A percentile compares a stretch with the other conserved stretches of the same genome.
Evolutionary conservation across 2,113 vertebrate genomes (phyloP).

Genomic region (Anoura caudifer): DNA sequence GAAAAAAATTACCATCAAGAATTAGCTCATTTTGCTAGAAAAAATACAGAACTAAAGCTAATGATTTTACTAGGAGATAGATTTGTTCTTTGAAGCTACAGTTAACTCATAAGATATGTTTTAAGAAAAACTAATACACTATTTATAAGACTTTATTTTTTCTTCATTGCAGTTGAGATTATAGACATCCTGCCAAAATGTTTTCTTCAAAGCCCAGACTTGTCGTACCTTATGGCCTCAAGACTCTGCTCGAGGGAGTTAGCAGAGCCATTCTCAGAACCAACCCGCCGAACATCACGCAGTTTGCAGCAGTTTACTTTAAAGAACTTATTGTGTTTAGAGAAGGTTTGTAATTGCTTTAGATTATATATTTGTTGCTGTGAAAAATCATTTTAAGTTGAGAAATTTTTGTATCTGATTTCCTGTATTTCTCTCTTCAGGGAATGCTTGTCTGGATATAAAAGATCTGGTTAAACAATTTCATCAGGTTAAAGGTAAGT

Average conservation of each 20-base stretch:
- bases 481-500: conserved; percentile 72
- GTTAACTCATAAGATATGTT: neutral
- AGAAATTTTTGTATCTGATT: conserved; percentile 10
- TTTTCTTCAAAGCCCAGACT: conserved; percentile 69
- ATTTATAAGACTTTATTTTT: neutral
- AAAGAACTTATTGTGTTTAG: conserved; percentile 75
- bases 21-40: conserved; percentile 1
- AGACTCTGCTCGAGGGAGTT: conserved; percentile 78
- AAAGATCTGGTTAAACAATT: conserved; percentile 78
- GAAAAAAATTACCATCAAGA: neutral
- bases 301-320: conserved; percentile 80
- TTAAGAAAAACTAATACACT: neutral
- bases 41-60: conserved; percentile 27
- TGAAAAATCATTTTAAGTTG: conserved; percentile 25
- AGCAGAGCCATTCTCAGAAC: conserved; percentile 75
- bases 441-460: conserved; percentile 72
- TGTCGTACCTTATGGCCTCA: conserved; percentile 75
- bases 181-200: conserved; percentile 68
- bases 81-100: neutral
- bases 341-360: conserved; percentile 76
- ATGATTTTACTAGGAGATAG: neutral
- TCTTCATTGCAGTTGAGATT: conserved; percentile 61
- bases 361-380: conserved; percentile 25
- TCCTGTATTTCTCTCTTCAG: conserved; percentile 68
- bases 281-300: conserved; percentile 69